Base-by-base conservation (phyloP, 2,888 invertebrate species). In the Drosophila pseudotakahashii region DNA sequence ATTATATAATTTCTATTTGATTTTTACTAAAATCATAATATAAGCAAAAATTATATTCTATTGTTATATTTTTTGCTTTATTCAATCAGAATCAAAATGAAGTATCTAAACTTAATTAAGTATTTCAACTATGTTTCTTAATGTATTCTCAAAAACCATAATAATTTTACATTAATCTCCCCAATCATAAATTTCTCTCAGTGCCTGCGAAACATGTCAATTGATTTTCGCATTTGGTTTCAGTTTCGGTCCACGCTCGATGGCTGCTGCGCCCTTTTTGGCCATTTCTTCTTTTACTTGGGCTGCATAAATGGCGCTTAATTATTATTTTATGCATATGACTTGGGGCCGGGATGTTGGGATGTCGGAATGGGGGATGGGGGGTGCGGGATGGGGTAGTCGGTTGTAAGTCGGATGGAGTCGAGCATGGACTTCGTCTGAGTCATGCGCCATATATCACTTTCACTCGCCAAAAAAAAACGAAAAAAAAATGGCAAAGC, bases 241-340 rank as follows among this genome's bases (percentile, higher is more conserved):
- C 61, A 39, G 39, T 52, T 70, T 60, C 61, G 45, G 39, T 52
- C 19, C 23, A 39, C 67, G 26, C 45, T 47, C 37, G 45, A 36
- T 26, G 86, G 75, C 77, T 63, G 83, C 75, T 82, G 77, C 73
- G 86, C 80, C 80, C 80, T 82, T 71, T 73, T 76, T 57, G 19
- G 75, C 67, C 57, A 68, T 51, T 26, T 79, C 54, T 54, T 77
- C 76, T 26, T 26, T 26, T 63, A 63, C 75, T 83, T 69, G 45
- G 62, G 73, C 55, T 55, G 81, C 85, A 78, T 78, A 81, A 87
- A 82, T 79, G 72, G 69, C 69, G 85, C 81, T 82, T 82, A 82
- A 82, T 84, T 82, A 75, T 84, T 81, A 69, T 84, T 84, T 82
- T 82, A 82, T 82, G 88, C 79, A 84, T 75, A 82, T 84, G 85